These are phyloP conservation scores for Coracias cyanogaster DNA, from an alignment of 2,797 vertebrate genomes.

Conservation along the genomic window DNA sequence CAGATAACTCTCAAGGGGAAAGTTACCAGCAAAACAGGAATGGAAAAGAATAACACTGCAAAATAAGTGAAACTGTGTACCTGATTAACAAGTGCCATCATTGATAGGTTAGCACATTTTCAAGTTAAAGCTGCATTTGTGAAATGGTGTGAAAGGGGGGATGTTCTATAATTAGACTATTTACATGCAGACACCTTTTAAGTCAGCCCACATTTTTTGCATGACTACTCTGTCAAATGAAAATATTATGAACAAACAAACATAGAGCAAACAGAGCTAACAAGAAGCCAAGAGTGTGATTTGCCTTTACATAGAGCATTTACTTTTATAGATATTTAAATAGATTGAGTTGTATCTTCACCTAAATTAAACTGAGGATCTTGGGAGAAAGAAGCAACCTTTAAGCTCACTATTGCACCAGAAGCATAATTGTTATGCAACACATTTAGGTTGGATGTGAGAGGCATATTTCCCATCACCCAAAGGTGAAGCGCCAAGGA, in stretches of 20 bases:
- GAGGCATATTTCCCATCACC: background rate
- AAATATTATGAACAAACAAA: background rate
- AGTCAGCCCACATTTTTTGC: background rate
- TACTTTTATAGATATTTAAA: rapidly evolving
- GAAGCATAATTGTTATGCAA: rapidly evolving
- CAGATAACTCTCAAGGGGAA: background rate
- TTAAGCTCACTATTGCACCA: background rate
- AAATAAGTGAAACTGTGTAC: background rate
- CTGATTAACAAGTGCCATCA: background rate
- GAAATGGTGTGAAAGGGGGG: background rate
- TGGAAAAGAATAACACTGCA: background rate
- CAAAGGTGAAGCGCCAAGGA: background rate
- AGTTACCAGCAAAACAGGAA: background rate
- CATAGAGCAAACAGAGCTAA: background rate
- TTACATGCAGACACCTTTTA: background rate
- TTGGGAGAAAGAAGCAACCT: background rate
- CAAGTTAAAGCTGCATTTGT: background rate
- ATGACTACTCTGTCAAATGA: background rate
- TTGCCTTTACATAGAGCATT: background rate
- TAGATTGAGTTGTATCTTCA: background rate
- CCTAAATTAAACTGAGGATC: background rate
- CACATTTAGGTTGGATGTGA: rapidly evolving
- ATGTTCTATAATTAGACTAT: background rate
- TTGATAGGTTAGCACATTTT: background rate
- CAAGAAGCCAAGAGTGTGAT: background rate